phyloP scores from a whole-genome alignment of 23 tunicate species.

The Halocynthia aurantium region DNA sequence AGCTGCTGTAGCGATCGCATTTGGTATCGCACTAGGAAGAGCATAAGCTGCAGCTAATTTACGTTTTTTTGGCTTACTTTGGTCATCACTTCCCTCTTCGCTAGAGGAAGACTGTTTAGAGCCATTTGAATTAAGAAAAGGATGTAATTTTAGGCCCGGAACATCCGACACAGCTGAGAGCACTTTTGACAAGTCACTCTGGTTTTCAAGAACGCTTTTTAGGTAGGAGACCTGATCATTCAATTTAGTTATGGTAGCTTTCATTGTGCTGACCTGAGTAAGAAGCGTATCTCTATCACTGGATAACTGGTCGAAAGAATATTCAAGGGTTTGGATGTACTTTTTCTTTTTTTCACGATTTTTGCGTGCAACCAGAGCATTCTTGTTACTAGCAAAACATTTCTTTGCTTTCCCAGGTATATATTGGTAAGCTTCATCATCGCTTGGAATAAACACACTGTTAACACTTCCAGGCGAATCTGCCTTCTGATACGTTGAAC shows the following conservation, averaged over 20 bases:
- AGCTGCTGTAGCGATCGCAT: background rate
- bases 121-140: background rate
- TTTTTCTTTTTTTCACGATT: constrained; percentile 9
- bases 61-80: background rate
- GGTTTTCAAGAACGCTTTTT: constrained; percentile 14
- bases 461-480: background rate
- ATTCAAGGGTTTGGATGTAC: constrained; percentile 10
- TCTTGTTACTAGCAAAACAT: background rate
- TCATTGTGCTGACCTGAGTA: background rate
- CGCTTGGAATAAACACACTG: background rate
- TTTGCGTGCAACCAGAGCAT: constrained; percentile 11
- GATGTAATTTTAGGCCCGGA: constrained; percentile 11
- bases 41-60: background rate
- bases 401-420: background rate
- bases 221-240: constrained; percentile 11
- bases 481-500: background rate
- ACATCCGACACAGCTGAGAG: constrained; percentile 10
- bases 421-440: background rate
- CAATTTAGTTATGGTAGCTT: constrained; percentile 2
- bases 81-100: background rate
- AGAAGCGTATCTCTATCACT: background rate
- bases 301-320: constrained; percentile 3
- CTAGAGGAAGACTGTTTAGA: background rate
- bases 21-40: too few species aligned
- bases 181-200: constrained; percentile 19